Conservation (phyloP, 2,888 invertebrate genomes). For the Digitonthophagus gazella region DNA sequence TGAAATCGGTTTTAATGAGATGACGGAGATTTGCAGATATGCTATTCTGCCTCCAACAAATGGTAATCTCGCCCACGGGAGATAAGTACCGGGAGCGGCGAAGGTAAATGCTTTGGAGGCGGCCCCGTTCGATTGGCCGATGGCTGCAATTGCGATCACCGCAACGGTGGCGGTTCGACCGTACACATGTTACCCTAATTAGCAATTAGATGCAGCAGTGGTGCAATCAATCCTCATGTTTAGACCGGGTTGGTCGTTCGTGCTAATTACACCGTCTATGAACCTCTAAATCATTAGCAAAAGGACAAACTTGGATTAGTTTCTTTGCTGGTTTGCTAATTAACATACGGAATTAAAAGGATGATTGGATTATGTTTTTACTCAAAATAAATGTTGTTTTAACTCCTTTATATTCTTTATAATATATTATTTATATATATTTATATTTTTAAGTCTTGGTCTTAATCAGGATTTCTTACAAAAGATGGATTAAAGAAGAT, state of each 20-base stretch:
- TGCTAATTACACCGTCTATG: constrained; percentile 12
- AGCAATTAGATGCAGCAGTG: constrained; percentile 31
- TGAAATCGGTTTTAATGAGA: neutral
- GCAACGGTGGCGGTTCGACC: constrained; percentile 27
- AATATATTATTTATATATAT: no score
- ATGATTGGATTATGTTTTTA: no score
- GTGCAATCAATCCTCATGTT: constrained; percentile 12
- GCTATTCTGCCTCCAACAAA: neutral
- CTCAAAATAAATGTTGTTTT: no score
- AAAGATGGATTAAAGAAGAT: no score
- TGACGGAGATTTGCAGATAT: neutral
- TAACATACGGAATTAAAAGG: no score
- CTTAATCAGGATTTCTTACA: no score
- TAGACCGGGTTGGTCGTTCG: constrained; percentile 4
- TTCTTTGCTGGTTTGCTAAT: no score
- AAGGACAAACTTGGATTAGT: no score
- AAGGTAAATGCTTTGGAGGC: constrained; percentile 11
- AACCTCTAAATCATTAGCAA: neutral
- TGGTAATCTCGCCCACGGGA: neutral
- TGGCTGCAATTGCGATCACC: constrained; percentile 20
- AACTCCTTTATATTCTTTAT: no score
- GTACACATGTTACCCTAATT: constrained; percentile 35
- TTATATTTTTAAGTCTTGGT: no score
- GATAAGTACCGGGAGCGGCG: neutral
- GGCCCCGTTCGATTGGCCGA: constrained; percentile 26